Evolutionary conservation across 2,888 invertebrate species (phyloP).

Genomic region (Hyposoter dolosus): DNA sequence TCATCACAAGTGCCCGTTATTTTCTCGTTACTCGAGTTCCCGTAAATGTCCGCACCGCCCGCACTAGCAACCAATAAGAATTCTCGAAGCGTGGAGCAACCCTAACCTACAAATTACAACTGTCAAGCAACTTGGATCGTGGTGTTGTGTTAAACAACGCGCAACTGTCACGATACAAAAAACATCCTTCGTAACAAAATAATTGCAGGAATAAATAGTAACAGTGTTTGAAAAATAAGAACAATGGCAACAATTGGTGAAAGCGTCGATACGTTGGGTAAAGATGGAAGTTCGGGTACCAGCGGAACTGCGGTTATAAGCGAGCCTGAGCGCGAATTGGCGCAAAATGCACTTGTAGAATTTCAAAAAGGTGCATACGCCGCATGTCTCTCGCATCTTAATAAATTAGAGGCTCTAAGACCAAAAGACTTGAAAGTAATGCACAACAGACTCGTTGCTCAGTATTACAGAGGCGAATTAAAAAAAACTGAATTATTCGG

Average conservation of each 20-base stretch:
- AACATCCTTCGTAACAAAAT: background rate
- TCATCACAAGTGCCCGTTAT: background rate
- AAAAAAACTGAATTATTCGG: slow-evolving; percentile 91
- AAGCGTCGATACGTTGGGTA: slow-evolving; percentile 68
- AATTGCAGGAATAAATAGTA: background rate
- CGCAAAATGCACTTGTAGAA: slow-evolving; percentile 87
- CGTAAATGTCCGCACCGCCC: background rate
- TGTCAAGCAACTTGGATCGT: background rate
- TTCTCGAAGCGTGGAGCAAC: background rate
- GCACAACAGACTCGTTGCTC: slow-evolving; percentile 94
- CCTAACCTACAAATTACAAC: slow-evolving; percentile 2
- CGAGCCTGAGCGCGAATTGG: slow-evolving; percentile 87
- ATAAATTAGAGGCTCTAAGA: slow-evolving; percentile 88
- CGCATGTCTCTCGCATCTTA: slow-evolving; percentile 87
- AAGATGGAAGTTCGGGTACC: slow-evolving; percentile 58
- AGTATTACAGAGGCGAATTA: slow-evolving; percentile 91
- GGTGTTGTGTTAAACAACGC: background rate
- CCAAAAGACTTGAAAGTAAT: slow-evolving; percentile 90
- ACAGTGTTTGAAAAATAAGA: background rate
- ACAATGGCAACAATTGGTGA: slow-evolving; percentile 71
- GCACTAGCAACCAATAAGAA: background rate
- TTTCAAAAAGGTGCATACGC: slow-evolving; percentile 89
- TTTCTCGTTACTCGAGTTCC: background rate
- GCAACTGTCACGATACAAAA: slow-evolving; percentile 9
- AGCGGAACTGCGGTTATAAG: slow-evolving; percentile 77